Conservation (phyloP, 2,888 invertebrate species). For the Andrena marginata region DNA sequence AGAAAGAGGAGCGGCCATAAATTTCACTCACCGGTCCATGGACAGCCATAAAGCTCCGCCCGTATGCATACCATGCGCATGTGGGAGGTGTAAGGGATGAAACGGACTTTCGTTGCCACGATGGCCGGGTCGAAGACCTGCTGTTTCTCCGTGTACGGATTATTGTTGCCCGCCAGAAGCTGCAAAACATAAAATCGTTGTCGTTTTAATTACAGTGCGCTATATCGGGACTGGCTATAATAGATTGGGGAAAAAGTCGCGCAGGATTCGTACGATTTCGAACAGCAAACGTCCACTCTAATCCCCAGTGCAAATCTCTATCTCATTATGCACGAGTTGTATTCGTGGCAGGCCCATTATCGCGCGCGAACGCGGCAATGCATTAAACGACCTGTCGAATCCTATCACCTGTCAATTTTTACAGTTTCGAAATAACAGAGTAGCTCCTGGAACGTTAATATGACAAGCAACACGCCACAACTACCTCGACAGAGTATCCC, state of each 20-base stretch:
- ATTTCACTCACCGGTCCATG: slow-evolving; percentile 89
- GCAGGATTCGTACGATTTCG: no score
- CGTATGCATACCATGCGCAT: slow-evolving; percentile 93
- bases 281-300: no score
- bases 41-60: slow-evolving; percentile 93
- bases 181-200: slow-evolving; percentile 83
- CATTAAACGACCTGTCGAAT: not conserved
- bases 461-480: slow-evolving; percentile 1
- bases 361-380: not conserved
- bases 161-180: slow-evolving; percentile 92
- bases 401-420: not conserved
- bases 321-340: not conserved
- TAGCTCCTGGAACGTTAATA: not conserved
- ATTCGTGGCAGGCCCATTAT: not conserved
- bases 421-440: not conserved
- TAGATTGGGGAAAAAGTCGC: not conserved
- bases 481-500: not conserved
- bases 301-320: not conserved
- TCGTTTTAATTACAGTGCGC: not conserved
- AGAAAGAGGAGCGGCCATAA: slow-evolving; percentile 58
- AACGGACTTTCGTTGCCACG: slow-evolving; percentile 91
- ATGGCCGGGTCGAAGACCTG: slow-evolving; percentile 91
- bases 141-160: slow-evolving; percentile 91
- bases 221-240: not conserved
- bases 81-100: slow-evolving; percentile 92